Conservation (phyloP, 2,113 vertebrate genomes). For the Thomomys bottae region DNA sequence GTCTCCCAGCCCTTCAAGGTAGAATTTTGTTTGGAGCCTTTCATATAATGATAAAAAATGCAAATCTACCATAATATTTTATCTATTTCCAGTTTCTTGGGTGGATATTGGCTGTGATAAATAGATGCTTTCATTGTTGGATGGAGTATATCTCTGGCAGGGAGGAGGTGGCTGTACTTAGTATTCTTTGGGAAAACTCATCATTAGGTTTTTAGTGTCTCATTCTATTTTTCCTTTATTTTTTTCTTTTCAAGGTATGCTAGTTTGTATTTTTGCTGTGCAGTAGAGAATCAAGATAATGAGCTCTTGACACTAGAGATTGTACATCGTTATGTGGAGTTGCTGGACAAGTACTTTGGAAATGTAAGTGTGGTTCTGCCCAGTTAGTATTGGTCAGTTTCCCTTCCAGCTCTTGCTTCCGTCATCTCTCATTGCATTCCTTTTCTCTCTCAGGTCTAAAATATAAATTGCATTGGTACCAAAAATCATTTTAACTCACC, state of each 20-base stretch:
- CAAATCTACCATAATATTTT: background rate
- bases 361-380: constrained; percentile 88
- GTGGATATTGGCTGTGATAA: background rate
- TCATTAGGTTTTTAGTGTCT: background rate
- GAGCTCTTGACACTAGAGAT: constrained; percentile 94
- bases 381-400: background rate
- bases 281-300: constrained; percentile 92
- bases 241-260: constrained; percentile 90
- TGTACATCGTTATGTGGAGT: constrained; percentile 94
- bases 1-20: background rate
- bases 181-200: background rate
- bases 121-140: background rate
- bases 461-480: background rate
- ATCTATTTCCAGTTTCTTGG: background rate
- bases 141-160: background rate
- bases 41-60: background rate
- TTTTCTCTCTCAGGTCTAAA: background rate
- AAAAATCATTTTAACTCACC: background rate
- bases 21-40: background rate
- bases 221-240: constrained; percentile 42
- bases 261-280: constrained; percentile 95
- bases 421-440: background rate
- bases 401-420: background rate
- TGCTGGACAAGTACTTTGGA: constrained; percentile 97
- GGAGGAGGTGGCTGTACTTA: background rate